Conservation (phyloP, 35 echinoderm and acorn worm genomes). For the Lytechinus variegatus region DNA sequence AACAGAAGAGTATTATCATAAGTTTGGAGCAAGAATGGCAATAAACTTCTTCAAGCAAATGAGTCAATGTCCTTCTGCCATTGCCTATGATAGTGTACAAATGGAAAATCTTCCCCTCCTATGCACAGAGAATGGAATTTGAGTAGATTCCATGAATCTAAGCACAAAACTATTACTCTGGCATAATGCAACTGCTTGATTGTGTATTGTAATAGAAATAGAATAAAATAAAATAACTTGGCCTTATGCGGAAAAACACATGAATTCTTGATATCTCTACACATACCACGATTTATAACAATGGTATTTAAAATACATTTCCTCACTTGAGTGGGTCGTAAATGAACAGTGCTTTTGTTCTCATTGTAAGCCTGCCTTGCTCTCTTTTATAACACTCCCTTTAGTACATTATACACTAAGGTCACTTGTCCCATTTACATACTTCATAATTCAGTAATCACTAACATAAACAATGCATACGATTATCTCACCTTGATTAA, state of each 20-base stretch:
- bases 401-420: background rate
- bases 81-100: too few relatives aligned
- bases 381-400: background rate
- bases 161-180: background rate
- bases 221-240: background rate
- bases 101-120: too few relatives aligned
- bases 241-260: background rate
- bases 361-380: background rate
- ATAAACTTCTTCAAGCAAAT: too few relatives aligned
- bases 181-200: background rate
- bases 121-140: too few relatives aligned
- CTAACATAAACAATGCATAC: background rate
- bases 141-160: background rate
- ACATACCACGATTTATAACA: background rate
- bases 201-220: background rate
- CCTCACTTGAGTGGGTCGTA: background rate
- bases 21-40: too few relatives aligned
- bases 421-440: background rate
- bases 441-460: background rate
- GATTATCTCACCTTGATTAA: background rate
- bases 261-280: background rate
- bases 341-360: background rate
- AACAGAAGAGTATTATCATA: too few relatives aligned
- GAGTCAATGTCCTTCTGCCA: too few relatives aligned
- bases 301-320: background rate